phyloP scores from a whole-genome alignment of 2,113 vertebrate species.

The Mus pahari region DNA sequence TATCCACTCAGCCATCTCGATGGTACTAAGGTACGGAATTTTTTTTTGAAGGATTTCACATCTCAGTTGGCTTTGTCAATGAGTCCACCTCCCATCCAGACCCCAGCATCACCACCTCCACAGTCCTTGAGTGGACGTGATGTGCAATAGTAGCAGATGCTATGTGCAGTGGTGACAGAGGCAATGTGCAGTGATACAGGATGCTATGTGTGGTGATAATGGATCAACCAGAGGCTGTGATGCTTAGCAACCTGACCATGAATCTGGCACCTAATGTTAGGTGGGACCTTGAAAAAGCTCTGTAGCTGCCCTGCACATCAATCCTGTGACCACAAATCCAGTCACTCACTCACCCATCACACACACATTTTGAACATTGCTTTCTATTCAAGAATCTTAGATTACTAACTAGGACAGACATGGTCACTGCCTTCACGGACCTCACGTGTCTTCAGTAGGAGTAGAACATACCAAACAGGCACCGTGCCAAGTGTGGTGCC shows the following conservation, averaged over 20 bases:
- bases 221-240: not conserved
- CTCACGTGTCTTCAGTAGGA: not conserved
- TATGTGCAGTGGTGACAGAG: not conserved
- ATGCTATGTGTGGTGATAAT: rapidly evolving
- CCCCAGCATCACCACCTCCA: not conserved
- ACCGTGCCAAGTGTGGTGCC: not conserved
- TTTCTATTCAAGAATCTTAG: not conserved
- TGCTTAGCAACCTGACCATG: not conserved
- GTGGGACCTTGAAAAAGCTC: not conserved
- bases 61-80: not conserved
- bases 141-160: not conserved
- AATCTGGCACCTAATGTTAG: not conserved
- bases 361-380: not conserved
- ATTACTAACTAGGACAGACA: not conserved
- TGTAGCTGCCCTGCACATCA: not conserved
- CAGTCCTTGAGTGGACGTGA: not conserved
- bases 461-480: not conserved
- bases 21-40: too few relatives aligned
- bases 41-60: not conserved
- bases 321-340: not conserved
- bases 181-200: rapidly evolving
- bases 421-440: not conserved
- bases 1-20: not conserved
- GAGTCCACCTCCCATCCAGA: not conserved
- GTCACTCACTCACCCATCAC: not conserved